phyloP scores from a whole-genome alignment of 2,888 invertebrate species.

The Penaeus monodon region DNA sequence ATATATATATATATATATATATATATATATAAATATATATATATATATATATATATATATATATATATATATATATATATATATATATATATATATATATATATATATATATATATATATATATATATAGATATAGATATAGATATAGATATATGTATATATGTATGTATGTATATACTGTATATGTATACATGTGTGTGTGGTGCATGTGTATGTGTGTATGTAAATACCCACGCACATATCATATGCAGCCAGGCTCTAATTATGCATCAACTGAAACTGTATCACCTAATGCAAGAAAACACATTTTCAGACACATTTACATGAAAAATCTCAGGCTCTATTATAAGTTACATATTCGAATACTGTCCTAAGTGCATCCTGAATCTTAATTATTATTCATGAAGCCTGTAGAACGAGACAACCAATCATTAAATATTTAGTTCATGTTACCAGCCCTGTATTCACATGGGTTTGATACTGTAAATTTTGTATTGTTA shows the following conservation, averaged over 20 bases:
- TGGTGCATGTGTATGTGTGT: background rate
- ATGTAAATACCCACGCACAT: background rate
- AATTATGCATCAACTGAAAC: background rate
- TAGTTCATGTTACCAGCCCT: no score
- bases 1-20: constrained; percentile 16
- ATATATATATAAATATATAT: background rate
- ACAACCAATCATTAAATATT: no score
- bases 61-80: constrained; percentile 13
- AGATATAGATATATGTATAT: background rate
- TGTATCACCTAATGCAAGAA: background rate
- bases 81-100: background rate
- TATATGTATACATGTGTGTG: background rate
- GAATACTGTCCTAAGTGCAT: no score
- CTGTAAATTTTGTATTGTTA: background rate
- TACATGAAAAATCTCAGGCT: background rate
- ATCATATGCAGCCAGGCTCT: background rate
- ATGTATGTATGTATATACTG: background rate
- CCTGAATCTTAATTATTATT: no score
- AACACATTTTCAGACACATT: background rate
- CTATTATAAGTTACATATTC: no score
- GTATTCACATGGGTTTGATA: no score
- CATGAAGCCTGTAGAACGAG: no score
- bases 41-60: background rate
- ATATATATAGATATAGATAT: background rate
- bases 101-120: background rate